Conservation (phyloP, 2,888 invertebrate genomes). For the Aromia moschata region DNA sequence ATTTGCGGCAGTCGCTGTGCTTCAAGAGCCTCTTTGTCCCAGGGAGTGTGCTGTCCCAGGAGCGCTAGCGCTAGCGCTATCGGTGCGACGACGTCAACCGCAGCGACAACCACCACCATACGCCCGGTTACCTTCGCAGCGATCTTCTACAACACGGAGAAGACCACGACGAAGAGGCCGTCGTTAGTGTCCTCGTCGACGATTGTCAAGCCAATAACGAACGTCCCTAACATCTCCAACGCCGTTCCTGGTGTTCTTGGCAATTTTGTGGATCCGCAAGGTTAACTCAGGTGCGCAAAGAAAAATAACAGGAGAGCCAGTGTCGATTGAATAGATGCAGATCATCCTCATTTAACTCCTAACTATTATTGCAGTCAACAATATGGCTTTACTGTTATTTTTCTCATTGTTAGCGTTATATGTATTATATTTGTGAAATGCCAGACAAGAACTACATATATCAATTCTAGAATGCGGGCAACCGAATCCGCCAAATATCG, state of each 20-base stretch:
- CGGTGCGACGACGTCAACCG: conserved; percentile 45
- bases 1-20: conserved; percentile 85
- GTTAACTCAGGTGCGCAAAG: no score
- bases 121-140: conserved; percentile 44
- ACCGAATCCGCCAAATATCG: conserved; percentile 82
- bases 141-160: conserved; percentile 48
- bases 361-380: no score
- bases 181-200: conserved; percentile 17
- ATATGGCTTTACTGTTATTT: no score
- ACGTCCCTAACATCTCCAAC: conserved; percentile 28
- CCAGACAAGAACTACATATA: no score
- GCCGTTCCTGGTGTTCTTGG: conserved; percentile 35
- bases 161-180: conserved; percentile 38
- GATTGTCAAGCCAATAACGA: conserved; percentile 30
- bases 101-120: conserved; percentile 52
- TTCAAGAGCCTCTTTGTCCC: conserved; percentile 92
- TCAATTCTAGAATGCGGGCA: conserved; percentile 77
- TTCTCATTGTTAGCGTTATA: no score
- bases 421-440: no score
- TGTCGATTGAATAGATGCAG: no score
- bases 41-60: conserved; percentile 88
- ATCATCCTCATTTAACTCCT: no score
- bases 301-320: no score
- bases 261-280: conserved; percentile 66
- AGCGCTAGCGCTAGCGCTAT: conserved; percentile 57